Evolutionary conservation across 1,140 invertebrate species (phyloP).

Genomic region (Vollenhovia emeryi): DNA sequence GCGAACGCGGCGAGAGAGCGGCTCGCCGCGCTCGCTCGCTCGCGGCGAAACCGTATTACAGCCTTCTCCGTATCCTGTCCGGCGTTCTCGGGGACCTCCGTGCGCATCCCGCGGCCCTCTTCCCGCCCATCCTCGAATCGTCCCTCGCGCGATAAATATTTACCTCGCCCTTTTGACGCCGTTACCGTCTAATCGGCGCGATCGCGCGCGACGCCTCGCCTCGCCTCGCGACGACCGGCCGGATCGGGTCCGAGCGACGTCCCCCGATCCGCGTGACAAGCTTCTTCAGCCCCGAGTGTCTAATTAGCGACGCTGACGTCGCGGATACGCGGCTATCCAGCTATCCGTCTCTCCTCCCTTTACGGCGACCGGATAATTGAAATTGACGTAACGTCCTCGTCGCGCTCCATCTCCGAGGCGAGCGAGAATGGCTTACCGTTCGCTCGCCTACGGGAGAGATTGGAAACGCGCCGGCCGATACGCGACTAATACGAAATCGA

Average conservation of each 20-base stretch:
- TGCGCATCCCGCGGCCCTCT: constrained; percentile 39
- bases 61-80: constrained; percentile 78
- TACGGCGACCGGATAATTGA: not conserved
- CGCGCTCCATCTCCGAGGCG: not conserved
- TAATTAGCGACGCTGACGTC: not conserved
- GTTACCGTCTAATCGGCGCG: constrained; percentile 67
- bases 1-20: constrained; percentile 17
- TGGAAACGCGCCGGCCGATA: not conserved
- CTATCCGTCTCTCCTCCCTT: not conserved
- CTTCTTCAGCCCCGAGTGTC: not conserved
- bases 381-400: not conserved
- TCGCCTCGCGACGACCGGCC: not conserved
- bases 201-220: constrained; percentile 54
- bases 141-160: constrained; percentile 66
- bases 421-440: not conserved
- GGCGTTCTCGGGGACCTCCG: constrained; percentile 49
- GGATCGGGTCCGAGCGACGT: not conserved
- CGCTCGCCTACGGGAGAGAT: not conserved
- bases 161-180: constrained; percentile 64
- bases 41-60: constrained; percentile 82
- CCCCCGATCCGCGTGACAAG: not conserved
- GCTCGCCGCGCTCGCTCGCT: constrained; percentile 58
- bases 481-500: not conserved
- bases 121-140: not conserved
- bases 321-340: not conserved